phyloP scores from a whole-genome alignment of 2,888 invertebrate genomes.

The Trissolcus brochymenae region DNA sequence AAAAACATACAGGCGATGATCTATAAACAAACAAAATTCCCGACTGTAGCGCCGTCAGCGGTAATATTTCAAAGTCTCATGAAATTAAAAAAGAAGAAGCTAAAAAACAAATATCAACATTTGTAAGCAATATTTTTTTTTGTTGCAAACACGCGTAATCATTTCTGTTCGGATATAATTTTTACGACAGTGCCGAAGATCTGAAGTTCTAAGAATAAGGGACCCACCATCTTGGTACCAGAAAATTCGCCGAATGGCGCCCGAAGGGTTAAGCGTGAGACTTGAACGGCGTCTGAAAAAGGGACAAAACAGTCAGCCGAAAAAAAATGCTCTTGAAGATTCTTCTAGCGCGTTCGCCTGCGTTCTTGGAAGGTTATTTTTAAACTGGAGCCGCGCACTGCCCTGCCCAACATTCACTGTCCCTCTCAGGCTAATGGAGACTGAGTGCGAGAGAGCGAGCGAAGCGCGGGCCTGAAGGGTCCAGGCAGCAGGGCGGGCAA shows the following conservation, averaged over 20 bases:
- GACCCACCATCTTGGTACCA: conserved; percentile 17
- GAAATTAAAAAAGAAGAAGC: not conserved
- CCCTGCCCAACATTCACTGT: conserved; percentile 54
- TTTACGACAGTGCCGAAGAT: not conserved
- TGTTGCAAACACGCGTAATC: too few species aligned
- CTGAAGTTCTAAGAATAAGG: not conserved
- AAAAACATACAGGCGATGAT: conserved; percentile 5
- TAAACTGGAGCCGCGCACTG: conserved; percentile 56
- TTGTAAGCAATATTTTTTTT: too few species aligned
- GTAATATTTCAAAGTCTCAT: not conserved
- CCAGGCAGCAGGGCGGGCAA: conserved; percentile 26
- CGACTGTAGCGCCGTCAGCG: not conserved
- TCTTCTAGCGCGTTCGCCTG: conserved; percentile 53
- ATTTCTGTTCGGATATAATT: not conserved
- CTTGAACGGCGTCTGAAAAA: conserved; percentile 42
- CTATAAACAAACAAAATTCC: conserved; percentile 25
- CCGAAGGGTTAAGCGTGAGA: conserved; percentile 41
- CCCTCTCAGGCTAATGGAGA: conserved; percentile 8
- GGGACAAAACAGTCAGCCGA: conserved; percentile 31
- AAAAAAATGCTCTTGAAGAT: conserved; percentile 53
- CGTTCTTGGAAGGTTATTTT: conserved; percentile 66
- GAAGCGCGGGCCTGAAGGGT: conserved; percentile 30
- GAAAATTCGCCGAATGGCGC: conserved; percentile 22
- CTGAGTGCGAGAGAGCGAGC: conserved; percentile 27
- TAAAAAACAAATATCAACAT: not conserved